phyloP scores from a whole-genome alignment of 2,888 invertebrate species.

The Ornithoptera priamus region DNA sequence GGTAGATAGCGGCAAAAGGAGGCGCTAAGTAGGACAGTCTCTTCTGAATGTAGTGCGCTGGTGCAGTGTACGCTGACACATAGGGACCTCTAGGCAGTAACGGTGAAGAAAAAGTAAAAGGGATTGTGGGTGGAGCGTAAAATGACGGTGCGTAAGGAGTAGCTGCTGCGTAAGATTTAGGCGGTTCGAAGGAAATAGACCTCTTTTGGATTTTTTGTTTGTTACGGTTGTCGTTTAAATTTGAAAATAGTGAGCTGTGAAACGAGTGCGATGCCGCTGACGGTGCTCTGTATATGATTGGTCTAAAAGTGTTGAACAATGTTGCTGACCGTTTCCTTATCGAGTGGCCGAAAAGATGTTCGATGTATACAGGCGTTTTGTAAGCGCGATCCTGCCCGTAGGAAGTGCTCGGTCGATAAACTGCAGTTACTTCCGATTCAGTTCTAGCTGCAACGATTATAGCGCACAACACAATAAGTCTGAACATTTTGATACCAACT shows the following conservation, averaged over 20 bases:
- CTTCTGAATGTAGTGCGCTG: slow-evolving; percentile 22
- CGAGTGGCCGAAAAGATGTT: background rate
- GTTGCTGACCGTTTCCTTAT: slow-evolving; percentile 10
- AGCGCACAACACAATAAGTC: slow-evolving; percentile 19
- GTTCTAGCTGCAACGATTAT: background rate
- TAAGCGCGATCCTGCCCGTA: background rate
- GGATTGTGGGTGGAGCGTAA: slow-evolving; percentile 20
- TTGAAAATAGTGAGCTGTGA: too few species aligned
- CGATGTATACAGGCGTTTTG: background rate
- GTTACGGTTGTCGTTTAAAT: too few species aligned
- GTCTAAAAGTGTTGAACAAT: background rate
- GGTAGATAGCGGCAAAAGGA: background rate
- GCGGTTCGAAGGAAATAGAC: slow-evolving; percentile 6
- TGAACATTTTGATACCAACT: slow-evolving; percentile 25
- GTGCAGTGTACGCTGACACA: slow-evolving; percentile 20
- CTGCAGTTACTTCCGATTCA: background rate
- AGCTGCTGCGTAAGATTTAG: slow-evolving; percentile 12
- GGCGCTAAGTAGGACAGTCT: slow-evolving; percentile 7
- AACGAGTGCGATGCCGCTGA: background rate
- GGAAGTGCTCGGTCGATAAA: background rate
- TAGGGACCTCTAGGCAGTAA: slow-evolving; percentile 19
- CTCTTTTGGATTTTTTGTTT: background rate
- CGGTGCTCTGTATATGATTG: background rate
- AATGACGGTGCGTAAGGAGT: slow-evolving; percentile 21
- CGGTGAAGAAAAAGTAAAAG: slow-evolving; percentile 7